phyloP scores from a whole-genome alignment of 2,888 invertebrate species.

The Anthrax anthrax region DNA sequence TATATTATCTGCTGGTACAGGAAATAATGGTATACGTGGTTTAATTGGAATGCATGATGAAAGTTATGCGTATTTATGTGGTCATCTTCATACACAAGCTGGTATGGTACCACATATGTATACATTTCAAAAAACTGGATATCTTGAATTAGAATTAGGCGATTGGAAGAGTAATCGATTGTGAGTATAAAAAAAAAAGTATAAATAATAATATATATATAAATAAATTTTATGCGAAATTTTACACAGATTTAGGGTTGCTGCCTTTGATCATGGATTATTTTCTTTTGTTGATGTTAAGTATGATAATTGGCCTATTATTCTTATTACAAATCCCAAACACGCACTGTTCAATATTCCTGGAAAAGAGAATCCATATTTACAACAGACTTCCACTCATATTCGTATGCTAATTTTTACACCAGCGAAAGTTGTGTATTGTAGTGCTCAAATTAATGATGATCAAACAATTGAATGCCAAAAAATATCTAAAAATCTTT shows the following conservation, averaged over 20 bases:
- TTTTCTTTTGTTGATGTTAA: constrained; percentile 70
- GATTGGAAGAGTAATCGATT: constrained; percentile 87
- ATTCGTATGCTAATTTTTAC: constrained; percentile 73
- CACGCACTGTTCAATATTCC: constrained; percentile 60
- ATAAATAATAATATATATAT: too few species aligned
- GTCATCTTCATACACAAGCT: constrained; percentile 75
- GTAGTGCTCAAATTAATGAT: neutral
- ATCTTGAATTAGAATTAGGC: constrained; percentile 73
- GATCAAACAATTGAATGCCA: constrained; percentile 33
- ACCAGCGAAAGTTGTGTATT: neutral
- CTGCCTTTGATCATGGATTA: constrained; percentile 78
- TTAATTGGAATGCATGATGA: constrained; percentile 44
- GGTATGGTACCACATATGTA: constrained; percentile 74
- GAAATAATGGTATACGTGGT: constrained; percentile 38
- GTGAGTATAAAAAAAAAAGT: constrained; percentile 39
- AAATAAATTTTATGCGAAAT: neutral
- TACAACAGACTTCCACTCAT: constrained; percentile 49
- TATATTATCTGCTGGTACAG: constrained; percentile 46
- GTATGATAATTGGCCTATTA: constrained; percentile 66
- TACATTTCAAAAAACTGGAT: constrained; percentile 66
- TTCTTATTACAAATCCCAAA: constrained; percentile 84
- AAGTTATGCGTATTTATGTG: constrained; percentile 70
- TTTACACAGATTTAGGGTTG: constrained; percentile 50
- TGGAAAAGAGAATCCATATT: constrained; percentile 48
- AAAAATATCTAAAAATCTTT: constrained; percentile 52